A percentile compares a stretch with the other conserved stretches of the same genome.
Evolutionary conservation across 2,888 invertebrate species (phyloP).

Genomic region (Teleogryllus oceanicus): DNA sequence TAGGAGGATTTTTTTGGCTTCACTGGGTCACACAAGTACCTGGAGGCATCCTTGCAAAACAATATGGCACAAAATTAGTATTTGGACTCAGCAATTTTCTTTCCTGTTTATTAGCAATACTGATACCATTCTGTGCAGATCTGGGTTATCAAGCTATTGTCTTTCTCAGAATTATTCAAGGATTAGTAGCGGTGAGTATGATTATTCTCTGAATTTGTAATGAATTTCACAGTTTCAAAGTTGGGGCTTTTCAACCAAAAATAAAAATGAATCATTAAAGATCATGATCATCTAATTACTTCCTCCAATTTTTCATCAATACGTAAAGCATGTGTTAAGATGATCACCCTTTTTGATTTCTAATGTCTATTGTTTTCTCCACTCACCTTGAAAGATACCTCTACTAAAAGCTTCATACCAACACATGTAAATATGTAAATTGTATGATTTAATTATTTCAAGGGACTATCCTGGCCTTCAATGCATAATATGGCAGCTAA

Average conservation of each 20-base stretch:
- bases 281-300: no score
- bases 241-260: no score
- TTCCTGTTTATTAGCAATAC: slow-evolving; percentile 60
- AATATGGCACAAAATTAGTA: slow-evolving; percentile 67
- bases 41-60: slow-evolving; percentile 65
- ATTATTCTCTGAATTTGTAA: not conserved
- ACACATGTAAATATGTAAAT: no score
- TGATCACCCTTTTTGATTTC: no score
- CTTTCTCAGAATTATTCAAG: slow-evolving; percentile 61
- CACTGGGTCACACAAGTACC: slow-evolving; percentile 70
- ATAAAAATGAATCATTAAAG: no score
- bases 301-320: no score
- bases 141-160: slow-evolving; percentile 57
- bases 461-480: slow-evolving; percentile 70
- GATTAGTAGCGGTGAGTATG: slow-evolving; percentile 59
- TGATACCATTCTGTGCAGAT: slow-evolving; percentile 63
- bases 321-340: no score
- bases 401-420: no score
- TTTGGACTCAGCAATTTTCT: slow-evolving; percentile 65
- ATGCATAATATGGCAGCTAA: slow-evolving; percentile 75
- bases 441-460: not conserved
- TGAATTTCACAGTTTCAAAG: not conserved
- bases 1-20: slow-evolving; percentile 70
- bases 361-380: no score
- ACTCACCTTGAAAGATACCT: no score